Evolutionary conservation across 2,888 invertebrate species (phyloP).

Genomic region (Patella depressa): DNA sequence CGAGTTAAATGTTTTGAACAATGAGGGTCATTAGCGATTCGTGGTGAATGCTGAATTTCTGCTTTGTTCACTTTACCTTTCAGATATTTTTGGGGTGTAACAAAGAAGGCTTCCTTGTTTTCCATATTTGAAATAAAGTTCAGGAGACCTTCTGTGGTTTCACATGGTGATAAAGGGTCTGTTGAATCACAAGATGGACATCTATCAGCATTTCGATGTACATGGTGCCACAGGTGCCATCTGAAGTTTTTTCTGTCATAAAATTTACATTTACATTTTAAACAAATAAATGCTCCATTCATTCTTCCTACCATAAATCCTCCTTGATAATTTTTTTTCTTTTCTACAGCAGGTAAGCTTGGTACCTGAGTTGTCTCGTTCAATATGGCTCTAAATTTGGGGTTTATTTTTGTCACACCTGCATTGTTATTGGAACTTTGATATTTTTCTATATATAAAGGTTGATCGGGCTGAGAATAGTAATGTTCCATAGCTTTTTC

Average conservation of each 20-base stretch:
- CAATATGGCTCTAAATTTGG: too few species aligned
- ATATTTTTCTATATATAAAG: too few species aligned
- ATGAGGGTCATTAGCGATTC: too few species aligned
- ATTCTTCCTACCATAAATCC: constrained; percentile 2
- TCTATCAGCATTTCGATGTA: not conserved
- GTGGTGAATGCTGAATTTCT: too few species aligned
- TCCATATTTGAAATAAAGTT: not conserved
- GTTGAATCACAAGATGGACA: not conserved
- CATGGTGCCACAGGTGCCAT: not conserved
- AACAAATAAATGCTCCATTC: constrained; percentile 1
- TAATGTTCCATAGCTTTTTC: too few species aligned
- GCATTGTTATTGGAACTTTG: too few species aligned
- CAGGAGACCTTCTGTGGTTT: not conserved
- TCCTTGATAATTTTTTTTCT: not conserved
- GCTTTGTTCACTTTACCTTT: too few species aligned
- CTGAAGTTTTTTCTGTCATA: not conserved
- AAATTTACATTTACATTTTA: constrained; percentile 5
- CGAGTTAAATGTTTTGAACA: too few species aligned
- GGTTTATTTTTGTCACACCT: too few species aligned
- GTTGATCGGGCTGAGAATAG: too few species aligned
- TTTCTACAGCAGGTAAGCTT: not conserved
- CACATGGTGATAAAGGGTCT: not conserved
- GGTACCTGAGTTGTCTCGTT: too few species aligned
- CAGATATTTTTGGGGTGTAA: not conserved
- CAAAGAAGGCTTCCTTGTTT: not conserved